Base-by-base conservation (phyloP, 1,140 invertebrate species). In the Drosophila ficusphila region DNA sequence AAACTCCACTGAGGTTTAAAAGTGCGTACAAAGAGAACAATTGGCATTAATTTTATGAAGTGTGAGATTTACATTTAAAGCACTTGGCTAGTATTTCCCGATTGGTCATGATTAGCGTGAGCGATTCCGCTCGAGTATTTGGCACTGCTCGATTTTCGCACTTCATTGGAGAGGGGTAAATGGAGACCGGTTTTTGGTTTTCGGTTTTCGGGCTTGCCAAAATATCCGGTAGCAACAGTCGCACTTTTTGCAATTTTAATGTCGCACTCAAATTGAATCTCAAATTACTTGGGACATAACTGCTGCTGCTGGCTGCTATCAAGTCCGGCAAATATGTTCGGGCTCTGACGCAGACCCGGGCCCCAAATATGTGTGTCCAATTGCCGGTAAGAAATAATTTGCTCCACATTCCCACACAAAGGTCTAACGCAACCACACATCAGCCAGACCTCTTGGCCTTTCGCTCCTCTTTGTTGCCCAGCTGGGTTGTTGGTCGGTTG, bases 181-280 rank as follows among this genome's bases (percentile, higher is more conserved):
- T 44, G 27, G 27, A 61, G 69, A 72, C 69, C 69, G 46, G 67
- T 72, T 56, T 49, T 48, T 8, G 49, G 74, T 72, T 56, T 49
- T 48, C 11, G 49, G 74, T 72, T 56, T 49, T 48, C 11, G 49
- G 74, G 36, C 58, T 65, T 53, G 62, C 67, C 67, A 77, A 88
- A 86, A 79, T 86, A 88, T 86, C 81, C 81, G 81, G 82, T 82
- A 88, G 81, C 81, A 68, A 88, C 81, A 88, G 82, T 58, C 52
- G 58, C 82, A 77, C 42, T 58, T 49, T 81, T 82, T 65, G 79
- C 79, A 69, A 79, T 69, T 79, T 83, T 85, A 79, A 86, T 88
- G 82, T 88, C 82, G 77, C 54, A 86, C 82, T 67, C 73, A 60
- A 62, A 81, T 68, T 86, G 82, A 86, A 86, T 86, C 82, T 71